A percentile compares a stretch with the other conserved stretches of the same genome.
Conservation (phyloP, 2,888 invertebrate species). For the Papilio demoleus region DNA sequence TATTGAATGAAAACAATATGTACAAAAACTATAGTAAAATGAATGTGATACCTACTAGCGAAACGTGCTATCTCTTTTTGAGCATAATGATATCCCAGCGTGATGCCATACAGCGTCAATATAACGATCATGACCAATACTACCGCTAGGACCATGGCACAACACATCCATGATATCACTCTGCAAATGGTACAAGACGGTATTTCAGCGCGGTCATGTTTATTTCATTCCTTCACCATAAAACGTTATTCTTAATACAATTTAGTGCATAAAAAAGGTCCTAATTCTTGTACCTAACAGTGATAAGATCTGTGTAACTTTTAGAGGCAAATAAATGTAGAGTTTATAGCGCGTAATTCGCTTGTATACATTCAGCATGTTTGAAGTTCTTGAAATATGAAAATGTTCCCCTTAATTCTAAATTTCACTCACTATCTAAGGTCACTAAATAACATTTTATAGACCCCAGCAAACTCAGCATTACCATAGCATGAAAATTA, state of each 20-base stretch:
- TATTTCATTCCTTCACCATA: neutral
- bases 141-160: slow-evolving; percentile 69
- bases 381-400: too few species aligned
- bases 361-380: too few species aligned
- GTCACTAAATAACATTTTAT: too few species aligned
- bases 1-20: neutral
- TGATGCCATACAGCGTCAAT: slow-evolving; percentile 73
- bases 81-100: slow-evolving; percentile 77
- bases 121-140: slow-evolving; percentile 67
- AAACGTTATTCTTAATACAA: neutral
- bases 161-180: slow-evolving; percentile 73
- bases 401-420: too few species aligned
- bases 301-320: too few species aligned
- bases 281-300: too few species aligned
- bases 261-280: too few species aligned
- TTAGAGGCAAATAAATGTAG: too few species aligned
- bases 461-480: too few species aligned
- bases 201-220: neutral
- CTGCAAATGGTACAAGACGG: slow-evolving; percentile 49
- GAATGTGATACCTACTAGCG: slow-evolving; percentile 59
- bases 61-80: slow-evolving; percentile 74
- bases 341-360: too few species aligned
- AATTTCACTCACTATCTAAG: too few species aligned
- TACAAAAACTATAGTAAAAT: neutral
- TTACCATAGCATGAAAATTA: neutral